Conservation (phyloP, 2,113 vertebrate species). For the Hydrolagus affinis region DNA sequence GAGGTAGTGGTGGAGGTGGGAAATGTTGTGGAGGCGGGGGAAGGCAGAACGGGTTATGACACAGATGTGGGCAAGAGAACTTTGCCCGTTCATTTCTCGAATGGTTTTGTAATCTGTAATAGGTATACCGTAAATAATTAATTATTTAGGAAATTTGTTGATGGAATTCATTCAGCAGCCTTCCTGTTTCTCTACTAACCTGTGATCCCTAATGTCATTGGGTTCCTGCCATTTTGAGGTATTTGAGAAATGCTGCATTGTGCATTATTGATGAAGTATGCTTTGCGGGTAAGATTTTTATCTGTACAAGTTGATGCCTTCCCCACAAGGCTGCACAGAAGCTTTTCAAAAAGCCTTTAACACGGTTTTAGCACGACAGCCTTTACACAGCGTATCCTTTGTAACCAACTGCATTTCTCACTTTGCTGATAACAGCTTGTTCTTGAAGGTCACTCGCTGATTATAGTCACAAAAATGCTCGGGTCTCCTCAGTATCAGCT, state of each 20-base stretch:
- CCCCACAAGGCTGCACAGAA: neutral
- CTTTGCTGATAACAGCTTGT: neutral
- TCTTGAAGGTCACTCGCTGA: neutral
- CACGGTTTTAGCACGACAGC: neutral
- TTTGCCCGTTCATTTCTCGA: neutral
- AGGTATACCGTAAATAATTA: no score
- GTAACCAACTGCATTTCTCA: neutral
- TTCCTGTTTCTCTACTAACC: slow-evolving; percentile 33
- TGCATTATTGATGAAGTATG: slow-evolving; percentile 42
- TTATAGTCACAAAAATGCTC: neutral
- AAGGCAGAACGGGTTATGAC: no score
- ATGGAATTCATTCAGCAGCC: neutral
- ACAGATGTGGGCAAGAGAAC: no score
- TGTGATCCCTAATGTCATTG: slow-evolving; percentile 36
- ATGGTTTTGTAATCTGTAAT: neutral
- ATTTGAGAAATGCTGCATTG: slow-evolving; percentile 42
- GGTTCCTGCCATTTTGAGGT: slow-evolving; percentile 41
- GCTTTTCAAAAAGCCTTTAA: neutral
- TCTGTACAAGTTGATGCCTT: neutral
- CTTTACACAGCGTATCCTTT: neutral
- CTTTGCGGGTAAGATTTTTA: neutral
- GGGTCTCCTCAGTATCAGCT: neutral
- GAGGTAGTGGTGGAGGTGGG: no score
- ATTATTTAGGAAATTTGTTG: slow-evolving; percentile 9
- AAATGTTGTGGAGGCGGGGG: no score